Evolutionary conservation across 2,888 invertebrate genomes (phyloP).

Genomic region (Cyclophora punctaria): DNA sequence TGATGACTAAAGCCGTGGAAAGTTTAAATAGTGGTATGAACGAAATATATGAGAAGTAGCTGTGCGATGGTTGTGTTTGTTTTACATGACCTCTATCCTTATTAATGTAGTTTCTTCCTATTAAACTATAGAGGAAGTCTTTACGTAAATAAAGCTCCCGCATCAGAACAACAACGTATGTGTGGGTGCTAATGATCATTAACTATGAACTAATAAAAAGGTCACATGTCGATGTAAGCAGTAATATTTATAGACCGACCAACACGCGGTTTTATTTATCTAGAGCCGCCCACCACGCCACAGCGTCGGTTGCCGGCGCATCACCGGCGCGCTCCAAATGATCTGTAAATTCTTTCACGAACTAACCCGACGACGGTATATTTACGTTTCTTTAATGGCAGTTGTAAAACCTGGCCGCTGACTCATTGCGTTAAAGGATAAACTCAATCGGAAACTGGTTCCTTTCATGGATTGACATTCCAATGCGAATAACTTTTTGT

Average conservation of each 20-base stretch:
- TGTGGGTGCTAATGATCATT: conserved; percentile 20
- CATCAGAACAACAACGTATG: conserved; percentile 3
- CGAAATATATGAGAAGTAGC: no score
- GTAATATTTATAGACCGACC: conserved; percentile 61
- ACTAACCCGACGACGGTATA: conserved; percentile 4
- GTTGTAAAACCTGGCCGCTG: conserved; percentile 7
- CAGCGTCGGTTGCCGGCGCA: conserved; percentile 18
- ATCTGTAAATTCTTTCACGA: conserved; percentile 24
- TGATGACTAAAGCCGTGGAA: no score
- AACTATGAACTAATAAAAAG: conserved; percentile 47
- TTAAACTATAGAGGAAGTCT: neutral
- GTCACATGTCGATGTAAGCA: conserved; percentile 45
- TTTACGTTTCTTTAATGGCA: conserved; percentile 10
- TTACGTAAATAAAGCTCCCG: conserved; percentile 3
- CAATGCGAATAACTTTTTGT: no score
- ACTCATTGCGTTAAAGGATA: conserved; percentile 6
- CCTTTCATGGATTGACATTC: neutral
- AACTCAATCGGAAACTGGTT: conserved; percentile 6
- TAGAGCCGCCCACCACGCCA: conserved; percentile 38
- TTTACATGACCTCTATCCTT: no score
- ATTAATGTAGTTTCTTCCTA: no score
- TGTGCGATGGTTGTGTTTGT: no score
- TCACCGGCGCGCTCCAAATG: conserved; percentile 26
- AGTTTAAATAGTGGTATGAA: no score
- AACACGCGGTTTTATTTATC: conserved; percentile 58